A percentile compares a stretch with the other conserved stretches of the same genome.
Conservation (phyloP, 2,797 vertebrate species). For the Meriones psammophilus region DNA sequence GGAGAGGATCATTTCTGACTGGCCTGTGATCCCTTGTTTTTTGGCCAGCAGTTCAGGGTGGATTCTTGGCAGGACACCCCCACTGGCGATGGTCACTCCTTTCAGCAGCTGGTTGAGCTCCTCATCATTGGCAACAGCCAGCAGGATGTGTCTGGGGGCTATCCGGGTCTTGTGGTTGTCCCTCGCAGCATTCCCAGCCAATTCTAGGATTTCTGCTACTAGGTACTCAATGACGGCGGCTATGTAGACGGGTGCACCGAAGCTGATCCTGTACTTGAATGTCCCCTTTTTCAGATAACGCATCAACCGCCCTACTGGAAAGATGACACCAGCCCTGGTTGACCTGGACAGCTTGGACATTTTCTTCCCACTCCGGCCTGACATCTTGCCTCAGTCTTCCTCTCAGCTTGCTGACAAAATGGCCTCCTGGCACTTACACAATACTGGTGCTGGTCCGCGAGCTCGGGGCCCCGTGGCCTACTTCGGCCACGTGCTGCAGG, state of each 20-base stretch:
- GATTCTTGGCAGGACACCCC: slow-evolving; percentile 97
- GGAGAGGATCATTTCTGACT: slow-evolving; percentile 94
- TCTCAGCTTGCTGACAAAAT: slow-evolving; percentile 78
- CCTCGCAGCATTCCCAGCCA: slow-evolving; percentile 97
- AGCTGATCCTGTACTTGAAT: slow-evolving; percentile 98
- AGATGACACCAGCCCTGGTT: slow-evolving; percentile 96
- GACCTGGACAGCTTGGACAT: slow-evolving; percentile 97
- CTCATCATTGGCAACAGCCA: slow-evolving; percentile 98
- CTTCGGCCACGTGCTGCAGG: slow-evolving; percentile 79
- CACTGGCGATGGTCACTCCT: slow-evolving; percentile 98
- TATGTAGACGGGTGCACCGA: slow-evolving; percentile 98
- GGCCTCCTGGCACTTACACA: slow-evolving; percentile 53
- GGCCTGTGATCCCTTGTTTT: slow-evolving; percentile 95
- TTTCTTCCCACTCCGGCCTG: slow-evolving; percentile 98
- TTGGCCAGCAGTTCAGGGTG: slow-evolving; percentile 98
- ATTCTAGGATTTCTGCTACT: slow-evolving; percentile 91
- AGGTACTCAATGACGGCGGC: slow-evolving; percentile 99
- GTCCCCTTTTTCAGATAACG: slow-evolving; percentile 98
- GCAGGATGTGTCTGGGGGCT: slow-evolving; percentile 97
- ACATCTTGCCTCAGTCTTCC: slow-evolving; percentile 91
- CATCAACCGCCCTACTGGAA: slow-evolving; percentile 98
- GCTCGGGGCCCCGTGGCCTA: slow-evolving; percentile 76
- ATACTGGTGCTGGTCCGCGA: slow-evolving; percentile 81
- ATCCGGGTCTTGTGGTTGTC: slow-evolving; percentile 99
- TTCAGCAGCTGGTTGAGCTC: slow-evolving; percentile 98